A percentile compares a stretch with the other conserved stretches of the same genome.
These are phyloP conservation scores for Scaptomyza pallida DNA, from an alignment of 1,140 invertebrate genomes.

Conservation along the genomic window DNA sequence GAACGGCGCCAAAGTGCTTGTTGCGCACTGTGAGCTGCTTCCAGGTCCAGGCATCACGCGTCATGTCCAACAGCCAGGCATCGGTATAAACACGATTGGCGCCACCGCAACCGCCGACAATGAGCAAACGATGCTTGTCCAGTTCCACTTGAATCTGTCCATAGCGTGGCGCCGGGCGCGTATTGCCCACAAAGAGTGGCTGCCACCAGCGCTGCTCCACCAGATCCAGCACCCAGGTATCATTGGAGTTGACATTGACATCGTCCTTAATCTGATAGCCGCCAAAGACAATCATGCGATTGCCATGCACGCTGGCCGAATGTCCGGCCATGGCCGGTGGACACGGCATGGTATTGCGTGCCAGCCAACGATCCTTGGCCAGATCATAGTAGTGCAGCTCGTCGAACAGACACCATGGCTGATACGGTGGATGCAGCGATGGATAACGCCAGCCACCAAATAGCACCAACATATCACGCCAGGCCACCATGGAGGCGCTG, in stretches of 20 bases:
- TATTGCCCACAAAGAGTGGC: constrained; percentile 87
- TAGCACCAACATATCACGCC: constrained; percentile 93
- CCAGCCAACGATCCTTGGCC: constrained; percentile 92
- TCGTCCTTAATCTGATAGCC: constrained; percentile 87
- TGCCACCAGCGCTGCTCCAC: constrained; percentile 91
- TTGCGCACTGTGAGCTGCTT: constrained; percentile 90
- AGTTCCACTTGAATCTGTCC: constrained; percentile 94
- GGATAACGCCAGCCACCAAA: constrained; percentile 99
- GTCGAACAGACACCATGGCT: constrained; percentile 94
- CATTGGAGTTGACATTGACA: constrained; percentile 89
- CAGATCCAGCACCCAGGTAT: constrained; percentile 95
- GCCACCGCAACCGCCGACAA: constrained; percentile 88
- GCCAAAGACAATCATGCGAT: constrained; percentile 96
- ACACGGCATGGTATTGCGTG: constrained; percentile 87
- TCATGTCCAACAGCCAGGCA: constrained; percentile 88
- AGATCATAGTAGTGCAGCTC: constrained; percentile 96
- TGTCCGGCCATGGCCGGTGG: constrained; percentile 95
- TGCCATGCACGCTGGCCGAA: constrained; percentile 94
- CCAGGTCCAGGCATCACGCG: constrained; percentile 91
- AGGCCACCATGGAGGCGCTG: constrained; percentile 94
- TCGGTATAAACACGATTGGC: constrained; percentile 87
- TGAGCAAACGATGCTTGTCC: constrained; percentile 88
- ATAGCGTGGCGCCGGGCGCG: constrained; percentile 92
- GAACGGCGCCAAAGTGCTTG: constrained; percentile 90
- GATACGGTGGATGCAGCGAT: constrained; percentile 94